A percentile compares a stretch with the other conserved stretches of the same genome.
These are phyloP conservation scores for Drosophila nigrodunni DNA, from an alignment of 1,140 invertebrate species.

Conservation along the genomic window DNA sequence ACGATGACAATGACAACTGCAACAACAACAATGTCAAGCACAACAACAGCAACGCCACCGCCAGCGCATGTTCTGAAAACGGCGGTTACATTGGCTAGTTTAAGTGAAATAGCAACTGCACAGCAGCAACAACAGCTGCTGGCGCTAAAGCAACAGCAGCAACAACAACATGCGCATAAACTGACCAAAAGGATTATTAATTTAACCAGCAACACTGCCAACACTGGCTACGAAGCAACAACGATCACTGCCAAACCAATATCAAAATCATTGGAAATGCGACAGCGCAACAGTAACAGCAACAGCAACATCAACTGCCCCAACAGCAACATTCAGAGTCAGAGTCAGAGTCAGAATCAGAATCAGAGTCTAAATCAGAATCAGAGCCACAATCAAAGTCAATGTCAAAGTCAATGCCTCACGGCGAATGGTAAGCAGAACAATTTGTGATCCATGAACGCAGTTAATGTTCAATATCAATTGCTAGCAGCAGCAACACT, in stretches of 20 bases:
- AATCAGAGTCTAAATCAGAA: neutral
- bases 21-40: slow-evolving; percentile 24
- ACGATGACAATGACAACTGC: slow-evolving; percentile 36
- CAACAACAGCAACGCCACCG: slow-evolving; percentile 51
- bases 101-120: slow-evolving; percentile 78
- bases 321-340: slow-evolving; percentile 31
- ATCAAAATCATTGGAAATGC: slow-evolving; percentile 24
- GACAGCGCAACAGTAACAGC: slow-evolving; percentile 35
- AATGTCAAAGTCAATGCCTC: slow-evolving; percentile 28
- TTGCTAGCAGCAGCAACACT: slow-evolving; percentile 48
- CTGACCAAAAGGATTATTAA: slow-evolving; percentile 70
- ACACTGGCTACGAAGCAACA: slow-evolving; percentile 45
- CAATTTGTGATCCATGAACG: slow-evolving; percentile 61
- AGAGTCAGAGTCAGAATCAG: neutral
- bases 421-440: slow-evolving; percentile 72
- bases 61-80: slow-evolving; percentile 79
- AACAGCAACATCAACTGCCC: slow-evolving; percentile 35
- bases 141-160: slow-evolving; percentile 56
- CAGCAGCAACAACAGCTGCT: slow-evolving; percentile 67
- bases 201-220: slow-evolving; percentile 57
- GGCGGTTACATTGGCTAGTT: slow-evolving; percentile 76
- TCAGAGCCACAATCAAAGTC: slow-evolving; percentile 25
- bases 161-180: slow-evolving; percentile 60
- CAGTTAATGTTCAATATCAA: slow-evolving; percentile 43
- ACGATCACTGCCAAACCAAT: slow-evolving; percentile 45